Base-by-base conservation (phyloP, 2,888 invertebrate genomes). In the Amphimallon solstitiale region DNA sequence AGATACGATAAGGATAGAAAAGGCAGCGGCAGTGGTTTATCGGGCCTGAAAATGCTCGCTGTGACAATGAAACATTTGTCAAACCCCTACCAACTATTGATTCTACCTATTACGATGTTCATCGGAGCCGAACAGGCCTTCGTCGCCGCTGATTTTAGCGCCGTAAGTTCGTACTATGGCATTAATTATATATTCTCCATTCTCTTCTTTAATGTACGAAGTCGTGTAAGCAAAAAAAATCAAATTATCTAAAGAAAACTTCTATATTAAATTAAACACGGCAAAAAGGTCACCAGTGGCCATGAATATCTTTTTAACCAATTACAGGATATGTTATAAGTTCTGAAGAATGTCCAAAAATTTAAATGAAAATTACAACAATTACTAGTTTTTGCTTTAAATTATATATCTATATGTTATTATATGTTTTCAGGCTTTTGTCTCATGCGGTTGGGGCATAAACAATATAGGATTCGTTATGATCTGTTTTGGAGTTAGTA, bases 61-160 rank as follows among this genome's bases (percentile, higher is more conserved):
- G 92, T 93, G 4, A 96, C 96, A 0, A 79, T 94, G 48, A 88
- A 88, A 65, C 91, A 96, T 73, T 82, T 95, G 61, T 84, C 87
- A 23, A 89, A 93, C 79, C 90, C 89, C 23, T 90, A 92, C 77
- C 95, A 95, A 82, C 82, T 95, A 69, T 84, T 97, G 34, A 86
- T 97, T 71, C 84, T 97, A 63, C 97, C 97, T 0, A 90, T 97
- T 43, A 97, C 95, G 0, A 90, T 96, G 74, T 97, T 96, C 83
- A 95, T 95, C 71, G 97, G 97, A 0, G 89, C 96, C 21, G 96
- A 97, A 77, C 96, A 97, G 81, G 96, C 95, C 0, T 97, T 95
- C 79, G 87, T 95, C 77, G 92, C 92, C 0, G 95, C 95, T 34
- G 92, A 92, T 78, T 93, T 89, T 71, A 93, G 90, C 4, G 90